A percentile compares a stretch with the other conserved stretches of the same genome.
phyloP scores from a whole-genome alignment of 2,113 vertebrate genomes.

The Pedionomus torquatus region DNA sequence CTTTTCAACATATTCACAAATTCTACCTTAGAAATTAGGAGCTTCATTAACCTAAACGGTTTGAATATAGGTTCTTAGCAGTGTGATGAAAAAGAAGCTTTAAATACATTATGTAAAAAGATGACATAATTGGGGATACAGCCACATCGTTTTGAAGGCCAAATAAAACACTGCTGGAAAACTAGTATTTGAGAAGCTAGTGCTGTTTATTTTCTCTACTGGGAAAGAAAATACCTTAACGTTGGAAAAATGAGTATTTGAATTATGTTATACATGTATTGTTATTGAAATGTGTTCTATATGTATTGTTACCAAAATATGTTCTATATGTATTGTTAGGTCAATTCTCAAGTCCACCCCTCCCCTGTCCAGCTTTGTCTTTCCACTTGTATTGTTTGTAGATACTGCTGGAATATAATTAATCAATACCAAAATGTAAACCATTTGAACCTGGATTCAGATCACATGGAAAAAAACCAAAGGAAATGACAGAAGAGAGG shows the following conservation, averaged over 20 bases:
- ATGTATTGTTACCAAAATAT: background rate
- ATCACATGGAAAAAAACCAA: background rate
- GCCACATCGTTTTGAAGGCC: background rate
- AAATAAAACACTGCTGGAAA: background rate
- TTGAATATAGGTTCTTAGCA: background rate
- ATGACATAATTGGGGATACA: background rate
- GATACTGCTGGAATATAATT: background rate
- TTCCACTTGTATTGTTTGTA: background rate
- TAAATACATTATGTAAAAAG: background rate
- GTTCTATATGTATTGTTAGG: background rate
- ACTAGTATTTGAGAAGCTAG: background rate
- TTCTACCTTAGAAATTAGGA: background rate
- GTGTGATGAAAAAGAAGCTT: background rate
- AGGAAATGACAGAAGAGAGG: background rate
- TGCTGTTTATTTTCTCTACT: background rate
- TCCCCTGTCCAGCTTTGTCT: background rate
- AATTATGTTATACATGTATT: background rate
- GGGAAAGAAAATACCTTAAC: background rate
- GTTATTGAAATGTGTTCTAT: background rate
- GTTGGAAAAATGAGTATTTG: background rate
- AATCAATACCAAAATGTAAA: background rate
- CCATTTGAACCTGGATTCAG: background rate
- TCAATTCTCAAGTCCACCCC: background rate
- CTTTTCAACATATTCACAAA: background rate
- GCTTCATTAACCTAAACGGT: constrained; percentile 3